Base-by-base conservation (phyloP, 2,797 vertebrate species). In the Percopsis omiscomaycus region DNA sequence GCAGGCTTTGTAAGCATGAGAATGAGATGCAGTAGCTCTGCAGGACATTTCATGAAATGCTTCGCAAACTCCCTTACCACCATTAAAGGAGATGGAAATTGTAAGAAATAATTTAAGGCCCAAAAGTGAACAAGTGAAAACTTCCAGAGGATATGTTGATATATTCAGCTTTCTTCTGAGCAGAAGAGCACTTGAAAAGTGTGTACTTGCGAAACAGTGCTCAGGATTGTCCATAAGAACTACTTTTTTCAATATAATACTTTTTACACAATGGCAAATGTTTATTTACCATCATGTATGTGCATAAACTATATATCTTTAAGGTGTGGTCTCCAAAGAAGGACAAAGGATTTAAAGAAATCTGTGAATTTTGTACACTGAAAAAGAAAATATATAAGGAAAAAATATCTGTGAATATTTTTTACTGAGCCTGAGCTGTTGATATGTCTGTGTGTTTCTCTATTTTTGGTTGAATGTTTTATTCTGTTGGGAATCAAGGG, bases 311-410 rank as follows among this genome's bases (percentile, higher is more conserved):
- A 14, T 49, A 56, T 66, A 63, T 78, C 61, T 74, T 42, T 69
- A 60, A 79, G 59, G 75, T 84, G 81, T 71, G 63, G 75, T 90
- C 89, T 89, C 83, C 84, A 86, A 86, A 91, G 83, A 84, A 14
- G 69, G 81, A 83, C 53, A 76, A 84, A 73, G 73, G 84, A 86
- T 81, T 88, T 68, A 73, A 78, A 80, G 66, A 87, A 89, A 91
- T 87, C 86, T 93, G 91, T 92, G 92, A 91, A 91, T 92, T 92
- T 92, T 91, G 89, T 92, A 92, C 69, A 91, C 86, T 91, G 82
- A 74, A 80, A 75, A 70, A 82, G 80, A 70, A 15, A 28, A 59
- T 82, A 66, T 66, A 59, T 67, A 80, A 65, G 68, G 81, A 83
- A 79, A 82, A 81, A 22, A 75, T 81, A 88, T 89, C 77, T 84